A percentile compares a stretch with the other conserved stretches of the same genome.
Conservation (phyloP, 2,797 vertebrate species). For the Erpetoichthys calabaricus region DNA sequence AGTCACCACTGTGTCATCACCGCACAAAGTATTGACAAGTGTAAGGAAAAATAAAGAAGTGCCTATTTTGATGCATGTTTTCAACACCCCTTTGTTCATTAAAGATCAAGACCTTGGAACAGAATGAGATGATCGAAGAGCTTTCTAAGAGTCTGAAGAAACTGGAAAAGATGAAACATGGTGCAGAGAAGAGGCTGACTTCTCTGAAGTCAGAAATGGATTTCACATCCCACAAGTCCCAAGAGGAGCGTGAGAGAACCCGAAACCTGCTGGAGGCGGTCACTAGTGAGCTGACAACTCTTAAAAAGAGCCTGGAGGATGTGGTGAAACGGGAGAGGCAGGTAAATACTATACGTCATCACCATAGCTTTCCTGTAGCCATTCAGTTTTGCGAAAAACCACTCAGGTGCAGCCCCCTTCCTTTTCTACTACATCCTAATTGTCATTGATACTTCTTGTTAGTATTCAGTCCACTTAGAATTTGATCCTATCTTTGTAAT, state of each 20-base stretch:
- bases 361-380: too few relatives aligned
- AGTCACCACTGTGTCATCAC: too few relatives aligned
- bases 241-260: conserved; percentile 46
- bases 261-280: conserved; percentile 38
- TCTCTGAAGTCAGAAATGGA: conserved; percentile 54
- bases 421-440: too few relatives aligned
- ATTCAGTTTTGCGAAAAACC: too few relatives aligned
- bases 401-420: too few relatives aligned
- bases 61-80: background rate
- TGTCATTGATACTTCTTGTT: too few relatives aligned
- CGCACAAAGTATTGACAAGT: background rate
- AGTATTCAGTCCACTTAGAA: too few relatives aligned
- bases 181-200: conserved; percentile 52
- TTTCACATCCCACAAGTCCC: conserved; percentile 37
- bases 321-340: conserved; percentile 61
- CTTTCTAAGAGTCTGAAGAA: conserved; percentile 55
- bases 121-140: conserved; percentile 63
- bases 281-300: conserved; percentile 36
- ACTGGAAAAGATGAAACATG: conserved; percentile 60
- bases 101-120: conserved; percentile 71
- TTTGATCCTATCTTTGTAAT: too few relatives aligned
- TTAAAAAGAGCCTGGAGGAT: conserved; percentile 53
- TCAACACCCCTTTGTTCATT: background rate
- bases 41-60: background rate
- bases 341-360: conserved; percentile 33